A percentile compares a stretch with the other conserved stretches of the same genome.
phyloP scores from a whole-genome alignment of 2,113 vertebrate species.

The Lepidothrix coronata region DNA sequence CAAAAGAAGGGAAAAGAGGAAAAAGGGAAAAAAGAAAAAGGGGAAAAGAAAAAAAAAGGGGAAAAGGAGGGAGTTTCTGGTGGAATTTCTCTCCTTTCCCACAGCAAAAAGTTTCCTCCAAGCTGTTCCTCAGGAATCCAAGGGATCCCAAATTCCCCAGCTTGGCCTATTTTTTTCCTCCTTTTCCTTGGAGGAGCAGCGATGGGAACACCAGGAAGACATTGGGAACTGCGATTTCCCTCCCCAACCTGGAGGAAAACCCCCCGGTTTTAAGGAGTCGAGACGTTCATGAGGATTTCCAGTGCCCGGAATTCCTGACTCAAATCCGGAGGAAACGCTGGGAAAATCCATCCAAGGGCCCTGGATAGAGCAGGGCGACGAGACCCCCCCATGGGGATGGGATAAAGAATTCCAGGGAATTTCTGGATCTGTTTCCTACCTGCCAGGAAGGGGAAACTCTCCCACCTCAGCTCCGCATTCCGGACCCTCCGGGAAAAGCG shows the following conservation, averaged over 20 bases:
- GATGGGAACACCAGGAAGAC: background rate
- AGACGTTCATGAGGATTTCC: background rate
- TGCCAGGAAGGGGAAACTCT: background rate
- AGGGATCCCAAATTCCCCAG: background rate
- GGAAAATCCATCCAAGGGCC: background rate
- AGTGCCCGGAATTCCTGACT: background rate
- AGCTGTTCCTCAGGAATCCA: too few relatives aligned
- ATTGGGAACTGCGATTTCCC: background rate
- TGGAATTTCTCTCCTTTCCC: background rate
- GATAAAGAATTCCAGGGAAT: background rate
- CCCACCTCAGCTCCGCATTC: background rate
- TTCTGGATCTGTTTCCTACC: background rate
- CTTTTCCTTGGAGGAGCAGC: background rate
- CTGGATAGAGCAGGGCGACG: background rate
- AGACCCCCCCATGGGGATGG: background rate
- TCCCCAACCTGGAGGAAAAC: accelerated
- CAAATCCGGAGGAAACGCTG: background rate
- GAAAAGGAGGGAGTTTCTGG: background rate
- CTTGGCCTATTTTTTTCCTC: background rate
- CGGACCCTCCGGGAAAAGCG: background rate
- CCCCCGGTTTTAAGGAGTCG: background rate
- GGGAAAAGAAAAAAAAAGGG: too few relatives aligned
- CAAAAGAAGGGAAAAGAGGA: too few relatives aligned
- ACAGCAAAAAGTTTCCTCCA: background rate
- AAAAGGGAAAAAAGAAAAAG: too few relatives aligned